phyloP scores from a whole-genome alignment of 2,888 invertebrate species.

The Chesias legatella region DNA sequence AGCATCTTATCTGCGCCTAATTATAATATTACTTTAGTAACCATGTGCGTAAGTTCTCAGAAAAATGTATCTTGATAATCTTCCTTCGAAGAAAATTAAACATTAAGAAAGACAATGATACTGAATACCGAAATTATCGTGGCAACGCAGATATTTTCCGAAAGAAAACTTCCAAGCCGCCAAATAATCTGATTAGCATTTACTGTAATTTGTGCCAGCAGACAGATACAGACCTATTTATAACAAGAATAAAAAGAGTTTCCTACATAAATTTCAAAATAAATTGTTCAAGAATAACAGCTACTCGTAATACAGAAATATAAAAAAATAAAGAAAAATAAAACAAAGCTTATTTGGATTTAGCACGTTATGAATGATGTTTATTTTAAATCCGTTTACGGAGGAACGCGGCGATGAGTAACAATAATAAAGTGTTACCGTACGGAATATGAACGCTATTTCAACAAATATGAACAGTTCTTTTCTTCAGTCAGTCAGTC shows the following conservation, averaged over 20 bases:
- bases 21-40: too few species aligned
- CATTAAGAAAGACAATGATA: too few species aligned
- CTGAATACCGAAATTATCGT: too few species aligned
- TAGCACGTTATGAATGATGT: conserved; percentile 41
- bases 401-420: conserved; percentile 7
- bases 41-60: too few species aligned
- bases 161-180: not conserved
- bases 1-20: too few species aligned
- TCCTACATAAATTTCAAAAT: conserved; percentile 18
- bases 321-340: conserved; percentile 24
- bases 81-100: too few species aligned
- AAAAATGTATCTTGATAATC: too few species aligned
- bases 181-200: not conserved
- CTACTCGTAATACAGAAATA: conserved; percentile 14
- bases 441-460: too few species aligned
- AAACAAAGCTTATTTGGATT: conserved; percentile 41
- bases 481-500: too few species aligned
- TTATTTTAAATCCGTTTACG: conserved; percentile 37
- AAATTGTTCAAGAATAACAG: conserved; percentile 19
- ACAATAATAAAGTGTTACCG: too few species aligned
- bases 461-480: too few species aligned
- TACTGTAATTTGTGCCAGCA: conserved; percentile 4
- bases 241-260: conserved; percentile 10
- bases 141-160: too few species aligned
- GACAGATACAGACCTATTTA: conserved; percentile 1